Conservation (phyloP, 1,140 invertebrate genomes). For the Maniola jurtina region DNA sequence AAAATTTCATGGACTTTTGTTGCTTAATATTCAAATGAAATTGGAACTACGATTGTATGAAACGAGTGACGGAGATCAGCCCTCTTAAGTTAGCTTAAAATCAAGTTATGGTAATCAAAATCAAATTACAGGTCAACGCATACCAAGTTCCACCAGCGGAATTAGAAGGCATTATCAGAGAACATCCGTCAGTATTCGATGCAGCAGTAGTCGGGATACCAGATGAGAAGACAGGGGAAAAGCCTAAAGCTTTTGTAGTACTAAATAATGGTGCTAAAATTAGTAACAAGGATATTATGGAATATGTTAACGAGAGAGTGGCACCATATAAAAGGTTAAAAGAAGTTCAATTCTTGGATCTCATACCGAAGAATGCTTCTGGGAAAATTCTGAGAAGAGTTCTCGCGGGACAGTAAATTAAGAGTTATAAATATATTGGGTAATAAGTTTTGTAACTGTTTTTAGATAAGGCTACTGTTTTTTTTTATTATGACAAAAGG, state of each 20-base stretch:
- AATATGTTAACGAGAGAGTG: slow-evolving; percentile 82
- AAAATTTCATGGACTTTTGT: too few species aligned
- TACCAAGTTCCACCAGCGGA: slow-evolving; percentile 94
- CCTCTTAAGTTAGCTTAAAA: too few species aligned
- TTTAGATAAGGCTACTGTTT: too few species aligned
- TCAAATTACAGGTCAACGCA: slow-evolving; percentile 74
- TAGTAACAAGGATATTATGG: slow-evolving; percentile 75
- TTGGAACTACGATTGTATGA: too few species aligned
- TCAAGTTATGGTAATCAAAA: too few species aligned
- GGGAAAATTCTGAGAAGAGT: slow-evolving; percentile 86
- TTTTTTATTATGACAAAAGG: too few species aligned
- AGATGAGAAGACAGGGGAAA: slow-evolving; percentile 85
- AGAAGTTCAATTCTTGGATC: slow-evolving; percentile 82
- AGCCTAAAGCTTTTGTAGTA: slow-evolving; percentile 86
- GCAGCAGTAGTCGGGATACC: slow-evolving; percentile 91
- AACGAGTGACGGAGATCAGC: too few species aligned
- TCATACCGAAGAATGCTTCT: slow-evolving; percentile 85
- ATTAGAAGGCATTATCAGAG: slow-evolving; percentile 88
- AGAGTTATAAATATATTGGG: too few species aligned
- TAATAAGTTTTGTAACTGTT: too few species aligned
- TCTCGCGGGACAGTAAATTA: not conserved
- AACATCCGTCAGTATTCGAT: slow-evolving; percentile 86
- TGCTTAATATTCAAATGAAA: too few species aligned
- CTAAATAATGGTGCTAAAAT: slow-evolving; percentile 59
- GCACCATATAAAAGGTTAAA: slow-evolving; percentile 85